These are phyloP conservation scores for Pelodiscus sinensis DNA, from an alignment of 2,113 vertebrate species.

Conservation along the genomic window DNA sequence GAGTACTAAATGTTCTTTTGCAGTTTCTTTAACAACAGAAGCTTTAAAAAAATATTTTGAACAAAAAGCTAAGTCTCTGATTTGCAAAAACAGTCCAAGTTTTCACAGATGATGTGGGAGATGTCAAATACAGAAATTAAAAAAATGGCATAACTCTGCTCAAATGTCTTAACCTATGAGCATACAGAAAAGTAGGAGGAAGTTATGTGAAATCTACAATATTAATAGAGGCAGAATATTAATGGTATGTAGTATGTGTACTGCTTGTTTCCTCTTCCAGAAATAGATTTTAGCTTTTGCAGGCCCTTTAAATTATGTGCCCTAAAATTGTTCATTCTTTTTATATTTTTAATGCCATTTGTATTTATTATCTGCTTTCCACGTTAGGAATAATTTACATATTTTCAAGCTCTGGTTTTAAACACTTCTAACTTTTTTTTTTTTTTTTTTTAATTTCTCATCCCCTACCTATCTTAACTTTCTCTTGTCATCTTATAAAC, in stretches of 20 bases:
- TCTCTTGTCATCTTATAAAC: neutral
- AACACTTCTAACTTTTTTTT: neutral
- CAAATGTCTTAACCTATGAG: neutral
- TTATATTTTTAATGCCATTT: neutral
- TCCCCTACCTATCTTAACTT: neutral
- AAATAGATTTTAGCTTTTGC: neutral
- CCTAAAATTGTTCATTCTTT: neutral
- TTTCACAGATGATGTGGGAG: neutral
- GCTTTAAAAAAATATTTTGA: neutral
- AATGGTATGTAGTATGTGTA: neutral
- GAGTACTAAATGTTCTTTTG: conserved; percentile 43
- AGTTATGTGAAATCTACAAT: rapidly evolving
- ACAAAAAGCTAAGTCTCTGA: neutral
- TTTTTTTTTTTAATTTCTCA: neutral
- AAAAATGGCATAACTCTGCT: no score
- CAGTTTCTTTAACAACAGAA: neutral
- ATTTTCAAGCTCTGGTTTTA: neutral
- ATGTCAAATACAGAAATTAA: neutral
- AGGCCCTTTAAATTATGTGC: neutral
- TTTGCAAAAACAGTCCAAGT: neutral
- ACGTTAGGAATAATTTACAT: neutral
- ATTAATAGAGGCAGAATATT: neutral
- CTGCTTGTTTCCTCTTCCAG: neutral
- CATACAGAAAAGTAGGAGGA: neutral
- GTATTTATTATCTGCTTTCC: neutral